Evolutionary conservation across 2,888 invertebrate species (phyloP).

Genomic region (Halictus quadricinctus): DNA sequence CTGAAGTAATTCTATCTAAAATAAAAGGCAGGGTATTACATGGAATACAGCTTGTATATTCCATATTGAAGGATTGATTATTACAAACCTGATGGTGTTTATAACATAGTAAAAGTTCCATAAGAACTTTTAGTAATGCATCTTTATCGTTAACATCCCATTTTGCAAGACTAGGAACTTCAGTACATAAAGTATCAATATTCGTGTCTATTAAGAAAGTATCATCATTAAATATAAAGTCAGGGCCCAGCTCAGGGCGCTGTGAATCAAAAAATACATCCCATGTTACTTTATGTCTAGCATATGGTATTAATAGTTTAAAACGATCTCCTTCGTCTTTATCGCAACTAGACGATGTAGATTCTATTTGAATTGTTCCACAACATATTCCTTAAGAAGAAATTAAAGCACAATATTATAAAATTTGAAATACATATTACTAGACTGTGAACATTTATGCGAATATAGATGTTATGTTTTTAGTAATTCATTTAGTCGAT

Average conservation of each 20-base stretch:
- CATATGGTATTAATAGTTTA: constrained; percentile 87
- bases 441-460: neutral
- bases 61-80: neutral
- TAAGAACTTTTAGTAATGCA: constrained; percentile 85
- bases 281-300: constrained; percentile 87
- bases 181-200: constrained; percentile 83
- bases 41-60: neutral
- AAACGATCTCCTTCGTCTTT: constrained; percentile 84
- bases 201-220: constrained; percentile 86
- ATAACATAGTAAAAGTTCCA: constrained; percentile 86
- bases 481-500: neutral
- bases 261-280: constrained; percentile 87
- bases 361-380: constrained; percentile 61
- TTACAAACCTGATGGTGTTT: constrained; percentile 85
- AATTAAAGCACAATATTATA: constrained; percentile 3
- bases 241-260: constrained; percentile 87
- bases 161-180: constrained; percentile 85
- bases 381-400: constrained; percentile 64
- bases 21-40: neutral
- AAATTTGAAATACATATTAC: neutral
- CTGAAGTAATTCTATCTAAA: constrained; percentile 56
- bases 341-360: constrained; percentile 69
- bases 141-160: constrained; percentile 87
- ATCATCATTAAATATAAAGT: constrained; percentile 89
- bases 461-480: neutral